phyloP scores from a whole-genome alignment of 2,113 vertebrate genomes.

The Synodontis membranacea region DNA sequence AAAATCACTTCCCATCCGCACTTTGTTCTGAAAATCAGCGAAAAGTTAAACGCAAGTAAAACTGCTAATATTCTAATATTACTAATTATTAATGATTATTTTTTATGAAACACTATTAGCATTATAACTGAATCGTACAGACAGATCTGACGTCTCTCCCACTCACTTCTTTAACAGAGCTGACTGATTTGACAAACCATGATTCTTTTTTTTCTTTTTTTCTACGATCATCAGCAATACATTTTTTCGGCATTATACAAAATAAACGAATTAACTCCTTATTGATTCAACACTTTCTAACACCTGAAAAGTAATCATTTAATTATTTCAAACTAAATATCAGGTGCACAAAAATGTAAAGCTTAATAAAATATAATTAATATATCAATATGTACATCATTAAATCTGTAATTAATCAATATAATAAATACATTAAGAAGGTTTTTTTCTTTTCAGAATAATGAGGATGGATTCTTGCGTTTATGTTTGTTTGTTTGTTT shows the following conservation, averaged over 20 bases:
- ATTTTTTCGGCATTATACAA: too few relatives aligned
- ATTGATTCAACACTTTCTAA: too few relatives aligned
- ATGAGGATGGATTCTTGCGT: background rate
- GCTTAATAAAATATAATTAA: background rate
- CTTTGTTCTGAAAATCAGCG: background rate
- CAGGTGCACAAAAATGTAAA: background rate
- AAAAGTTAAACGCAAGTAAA: background rate
- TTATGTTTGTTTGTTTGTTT: background rate
- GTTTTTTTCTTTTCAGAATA: background rate
- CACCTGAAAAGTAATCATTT: too few relatives aligned
- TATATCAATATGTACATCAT: background rate
- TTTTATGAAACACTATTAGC: too few relatives aligned
- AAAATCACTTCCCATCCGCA: background rate
- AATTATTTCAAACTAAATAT: background rate
- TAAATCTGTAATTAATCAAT: too few relatives aligned
- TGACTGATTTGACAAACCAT: background rate
- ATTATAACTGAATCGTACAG: too few relatives aligned
- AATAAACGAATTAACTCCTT: background rate
- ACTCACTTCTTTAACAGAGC: too few relatives aligned
- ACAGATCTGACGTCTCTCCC: too few relatives aligned
- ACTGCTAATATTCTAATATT: background rate
- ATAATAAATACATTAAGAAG: too few relatives aligned
- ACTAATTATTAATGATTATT: too few relatives aligned
- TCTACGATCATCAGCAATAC: too few relatives aligned
- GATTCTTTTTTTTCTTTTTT: background rate